Conservation (phyloP, 2,888 invertebrate species). For the Watsonalla cultraria region DNA sequence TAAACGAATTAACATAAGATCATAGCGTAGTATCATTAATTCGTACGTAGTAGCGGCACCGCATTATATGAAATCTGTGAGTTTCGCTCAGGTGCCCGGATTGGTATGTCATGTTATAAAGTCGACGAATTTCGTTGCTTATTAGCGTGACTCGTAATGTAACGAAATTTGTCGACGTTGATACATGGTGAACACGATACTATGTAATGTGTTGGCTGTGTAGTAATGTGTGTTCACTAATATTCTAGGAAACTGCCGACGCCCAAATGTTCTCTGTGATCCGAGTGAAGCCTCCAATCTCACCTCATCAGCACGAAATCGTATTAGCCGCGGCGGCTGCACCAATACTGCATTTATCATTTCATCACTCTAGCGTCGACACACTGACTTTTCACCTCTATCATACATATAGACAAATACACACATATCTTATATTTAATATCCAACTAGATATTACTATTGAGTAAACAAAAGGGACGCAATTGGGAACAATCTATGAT, state of each 20-base stretch:
- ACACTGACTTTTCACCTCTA: neutral
- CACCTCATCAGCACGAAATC: constrained; percentile 32
- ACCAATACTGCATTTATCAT: constrained; percentile 19
- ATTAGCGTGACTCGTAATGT: neutral
- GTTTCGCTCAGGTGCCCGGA: too few species aligned
- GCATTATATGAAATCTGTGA: too few species aligned
- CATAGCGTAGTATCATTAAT: too few species aligned
- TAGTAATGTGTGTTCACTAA: constrained; percentile 41
- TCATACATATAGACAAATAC: too few species aligned
- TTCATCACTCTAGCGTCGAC: constrained; percentile 4
- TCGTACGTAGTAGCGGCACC: too few species aligned
- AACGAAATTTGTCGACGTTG: too few species aligned
- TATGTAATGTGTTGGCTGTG: constrained; percentile 4
- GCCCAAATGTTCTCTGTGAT: constrained; percentile 73
- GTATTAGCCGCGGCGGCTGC: constrained; percentile 33
- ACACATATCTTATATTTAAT: too few species aligned
- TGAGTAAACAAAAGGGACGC: too few species aligned
- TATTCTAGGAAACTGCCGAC: constrained; percentile 66
- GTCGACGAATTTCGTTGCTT: constrained; percentile 5
- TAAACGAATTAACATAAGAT: too few species aligned
- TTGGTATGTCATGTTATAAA: too few species aligned
- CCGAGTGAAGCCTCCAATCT: constrained; percentile 44
- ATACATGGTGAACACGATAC: neutral
- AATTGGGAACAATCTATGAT: too few species aligned
- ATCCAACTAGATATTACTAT: too few species aligned